Evolutionary conservation across 1,140 invertebrate species (phyloP).

Genomic region (Drosophila micromelanica): DNA sequence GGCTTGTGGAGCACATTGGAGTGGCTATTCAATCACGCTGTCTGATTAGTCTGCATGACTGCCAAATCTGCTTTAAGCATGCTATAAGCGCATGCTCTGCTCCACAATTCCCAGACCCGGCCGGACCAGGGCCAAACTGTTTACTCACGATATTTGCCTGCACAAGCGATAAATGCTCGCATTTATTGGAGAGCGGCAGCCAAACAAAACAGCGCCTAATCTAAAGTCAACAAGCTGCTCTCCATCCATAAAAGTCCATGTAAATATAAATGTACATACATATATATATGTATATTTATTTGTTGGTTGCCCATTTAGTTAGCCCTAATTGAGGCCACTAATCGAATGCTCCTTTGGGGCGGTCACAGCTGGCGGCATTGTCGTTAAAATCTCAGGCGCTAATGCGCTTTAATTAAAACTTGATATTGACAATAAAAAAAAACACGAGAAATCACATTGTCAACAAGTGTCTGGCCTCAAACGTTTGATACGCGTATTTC

Average conservation of each 20-base stretch:
- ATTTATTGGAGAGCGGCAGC: conserved; percentile 12
- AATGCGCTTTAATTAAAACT: conserved; percentile 43
- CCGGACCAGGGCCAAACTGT: conserved; percentile 18
- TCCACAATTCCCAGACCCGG: neutral
- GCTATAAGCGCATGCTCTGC: conserved; percentile 25
- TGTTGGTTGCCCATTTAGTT: conserved; percentile 1
- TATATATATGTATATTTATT: neutral
- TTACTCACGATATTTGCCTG: conserved; percentile 40
- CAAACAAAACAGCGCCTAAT: conserved; percentile 13
- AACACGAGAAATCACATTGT: conserved; percentile 31
- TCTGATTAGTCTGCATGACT: neutral
- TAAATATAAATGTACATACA: neutral
- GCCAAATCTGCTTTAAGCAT: conserved; percentile 13
- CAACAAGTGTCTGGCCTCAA: conserved; percentile 53
- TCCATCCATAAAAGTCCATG: neutral
- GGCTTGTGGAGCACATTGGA: too few species aligned
- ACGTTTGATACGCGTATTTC: neutral
- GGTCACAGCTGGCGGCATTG: neutral
- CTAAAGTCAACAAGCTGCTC: conserved; percentile 37
- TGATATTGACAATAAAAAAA: conserved; percentile 26
- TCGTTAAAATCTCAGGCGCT: conserved; percentile 16
- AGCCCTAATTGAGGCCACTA: conserved; percentile 5
- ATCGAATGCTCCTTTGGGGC: conserved; percentile 2
- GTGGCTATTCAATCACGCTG: neutral
- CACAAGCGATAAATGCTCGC: conserved; percentile 8